These are phyloP conservation scores for Bellardia bayeri DNA, from an alignment of 2,888 invertebrate genomes.

Conservation along the genomic window DNA sequence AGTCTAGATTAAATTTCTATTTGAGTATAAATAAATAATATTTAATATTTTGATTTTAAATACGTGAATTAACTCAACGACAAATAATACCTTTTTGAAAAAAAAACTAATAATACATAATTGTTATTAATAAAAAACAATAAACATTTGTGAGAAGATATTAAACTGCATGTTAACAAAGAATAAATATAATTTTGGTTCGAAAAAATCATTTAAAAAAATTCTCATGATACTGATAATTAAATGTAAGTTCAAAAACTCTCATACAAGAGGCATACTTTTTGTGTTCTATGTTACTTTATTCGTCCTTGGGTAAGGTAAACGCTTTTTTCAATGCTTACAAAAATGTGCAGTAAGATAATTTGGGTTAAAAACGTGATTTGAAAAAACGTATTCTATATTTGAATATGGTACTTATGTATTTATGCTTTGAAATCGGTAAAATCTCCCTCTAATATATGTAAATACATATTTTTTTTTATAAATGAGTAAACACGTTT, in stretches of 20 bases:
- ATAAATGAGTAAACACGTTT: not conserved
- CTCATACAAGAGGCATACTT: not conserved
- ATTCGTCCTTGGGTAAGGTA: too few species aligned
- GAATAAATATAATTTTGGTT: not conserved
- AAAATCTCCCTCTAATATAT: too few species aligned
- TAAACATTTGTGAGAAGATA: not conserved
- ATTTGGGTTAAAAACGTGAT: not conserved
- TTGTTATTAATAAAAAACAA: not conserved
- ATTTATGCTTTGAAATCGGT: too few species aligned
- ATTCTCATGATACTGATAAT: constrained; percentile 37
- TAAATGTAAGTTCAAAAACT: constrained; percentile 55
- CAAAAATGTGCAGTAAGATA: not conserved
- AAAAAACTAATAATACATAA: constrained; percentile 1
- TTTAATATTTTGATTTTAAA: constrained; percentile 55
- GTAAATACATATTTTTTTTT: not conserved
- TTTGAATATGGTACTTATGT: too few species aligned
- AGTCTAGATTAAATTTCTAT: constrained; percentile 40
- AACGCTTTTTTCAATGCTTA: too few species aligned
- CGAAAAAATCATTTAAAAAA: constrained; percentile 11
- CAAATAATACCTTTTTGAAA: constrained; percentile 37
- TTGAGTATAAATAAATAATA: constrained; percentile 51
- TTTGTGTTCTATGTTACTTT: too few species aligned
- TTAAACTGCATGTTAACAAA: constrained; percentile 7
- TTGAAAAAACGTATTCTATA: too few species aligned
- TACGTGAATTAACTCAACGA: constrained; percentile 48